Base-by-base conservation (phyloP, 2,797 vertebrate genomes). In the Hemibagrus guttatus region DNA sequence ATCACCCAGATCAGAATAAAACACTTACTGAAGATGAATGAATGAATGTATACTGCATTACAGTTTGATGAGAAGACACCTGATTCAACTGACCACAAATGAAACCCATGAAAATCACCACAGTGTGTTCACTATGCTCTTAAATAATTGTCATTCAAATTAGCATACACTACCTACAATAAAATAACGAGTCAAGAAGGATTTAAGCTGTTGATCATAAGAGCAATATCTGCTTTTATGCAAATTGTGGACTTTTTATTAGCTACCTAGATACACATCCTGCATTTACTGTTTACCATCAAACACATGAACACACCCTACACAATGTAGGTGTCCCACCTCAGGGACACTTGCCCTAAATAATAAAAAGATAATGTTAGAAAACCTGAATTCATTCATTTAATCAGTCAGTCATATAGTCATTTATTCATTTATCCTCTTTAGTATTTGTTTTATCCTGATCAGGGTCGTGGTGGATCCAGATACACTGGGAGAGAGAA, bases 241-340 rank as follows among this genome's bases (percentile, higher is more conserved):
- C 35, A 81, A 63, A 63, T 11, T 5, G 17, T 81, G 39, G 4
- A 5, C 39, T 49, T 63, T 66, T 81, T 39, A 17, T n/a, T 26
- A 39, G 13, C 23, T 21, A 28, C 19, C 12, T 63, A 63, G 12
- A 59, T 35, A 28, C 19, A 81, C 49, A n/a, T 19, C 39, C 21
- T 59, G 63, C 79, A 14, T 68, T 61, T 23, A 78, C 2, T 83
- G 76, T 89, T 83, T 83, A 66, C 75, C 35, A 39, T 78, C 49
- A 69, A 75, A 71, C 83, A 71, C 61, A 75, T 56, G 69, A 89
- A 82, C 82, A 87, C 64, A 87, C 85, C 81, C 52, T 14, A 69
- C 6, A 69, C n/a, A 75, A 66, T 84, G 49, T 9, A 39, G 7
- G 56, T 2, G 5, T 31, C 16, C 46, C 52, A 52, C 31, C 26